Base-by-base conservation (phyloP, 1,140 invertebrate genomes). In the Parapsyche elsis region DNA sequence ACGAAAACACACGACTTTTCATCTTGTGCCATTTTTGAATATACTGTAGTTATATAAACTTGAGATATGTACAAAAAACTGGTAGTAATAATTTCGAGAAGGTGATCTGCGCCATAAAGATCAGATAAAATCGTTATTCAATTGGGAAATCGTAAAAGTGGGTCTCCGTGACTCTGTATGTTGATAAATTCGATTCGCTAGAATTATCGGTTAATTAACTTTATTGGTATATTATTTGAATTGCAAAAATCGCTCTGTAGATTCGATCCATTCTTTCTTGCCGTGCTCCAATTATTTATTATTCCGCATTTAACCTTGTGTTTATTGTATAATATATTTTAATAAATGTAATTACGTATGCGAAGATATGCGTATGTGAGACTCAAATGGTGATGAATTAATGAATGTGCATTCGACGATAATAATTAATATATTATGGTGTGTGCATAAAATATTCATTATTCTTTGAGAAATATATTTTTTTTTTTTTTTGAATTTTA, bases 141-240 rank as follows among this genome's bases (percentile, higher is more conserved):
- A 61, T 61, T 61, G 9, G 57, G 57, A 61, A 19, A 16, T 61
- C 16, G 16, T 9, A 19, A 61, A 61, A 61, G 57, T 61, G 57
- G 57, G 57, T 61, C 57, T 61, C 57, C 57, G 5, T 61, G 57
- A 61, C 57, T 61, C 57, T n/a, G 21, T 19, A 61, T 53, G 49
- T 53, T 1, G 5, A 21, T 61, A 19, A 19, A 21, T 61, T 61
- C 9, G 19, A 61, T 9, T 19, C 57, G 16, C 0, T 5, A 7
- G 16, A n/a, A 61, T 19, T 61, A 61, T 19, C 10, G 9, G n/a
- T 16, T n/a, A 9, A 19, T 16, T 16, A 16, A 61, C 9, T 9
- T 19, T 9, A 19, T 61, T 61, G 57, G 19, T 38, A 7, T 38
- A 38, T 38, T 38, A 38, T 38, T 38, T 38, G 30, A 38, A 38